phyloP scores from a whole-genome alignment of 2,888 invertebrate genomes.

The Dicyrtoma fusca region DNA sequence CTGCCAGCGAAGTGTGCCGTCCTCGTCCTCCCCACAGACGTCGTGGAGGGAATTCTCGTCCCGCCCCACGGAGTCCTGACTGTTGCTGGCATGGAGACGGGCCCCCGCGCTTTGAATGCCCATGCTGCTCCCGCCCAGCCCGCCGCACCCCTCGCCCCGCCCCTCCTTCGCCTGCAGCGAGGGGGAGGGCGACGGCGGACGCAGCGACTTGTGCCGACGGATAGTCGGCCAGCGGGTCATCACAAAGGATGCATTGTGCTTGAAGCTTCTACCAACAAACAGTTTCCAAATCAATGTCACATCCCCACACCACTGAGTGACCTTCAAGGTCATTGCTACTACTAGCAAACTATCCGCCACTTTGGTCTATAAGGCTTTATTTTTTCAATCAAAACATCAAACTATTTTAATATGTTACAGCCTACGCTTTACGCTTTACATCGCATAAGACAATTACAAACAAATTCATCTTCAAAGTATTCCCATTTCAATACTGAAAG shows the following conservation, averaged over 20 bases:
- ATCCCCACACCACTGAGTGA: neutral
- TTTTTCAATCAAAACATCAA: too few species aligned
- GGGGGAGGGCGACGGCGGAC: conserved; percentile 75
- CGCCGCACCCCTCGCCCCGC: conserved; percentile 59
- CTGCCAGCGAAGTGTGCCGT: conserved; percentile 49
- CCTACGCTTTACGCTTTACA: too few species aligned
- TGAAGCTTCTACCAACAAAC: conserved; percentile 69
- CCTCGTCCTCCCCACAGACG: conserved; percentile 54
- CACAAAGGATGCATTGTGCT: conserved; percentile 91
- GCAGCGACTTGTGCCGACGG: conserved; percentile 77
- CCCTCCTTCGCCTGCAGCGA: conserved; percentile 59
- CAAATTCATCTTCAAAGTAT: too few species aligned
- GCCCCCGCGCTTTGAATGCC: conserved; percentile 41
- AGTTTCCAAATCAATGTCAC: neutral
- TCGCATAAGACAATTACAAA: too few species aligned
- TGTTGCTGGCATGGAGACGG: conserved; percentile 72
- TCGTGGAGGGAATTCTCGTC: conserved; percentile 57
- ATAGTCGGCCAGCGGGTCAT: conserved; percentile 82
- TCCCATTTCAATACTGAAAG: too few species aligned
- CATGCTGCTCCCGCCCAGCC: conserved; percentile 51
- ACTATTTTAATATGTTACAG: too few species aligned
- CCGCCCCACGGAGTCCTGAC: conserved; percentile 76
- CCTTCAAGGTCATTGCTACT: too few species aligned
- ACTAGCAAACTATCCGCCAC: too few species aligned
- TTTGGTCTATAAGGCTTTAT: too few species aligned